Conservation (phyloP, 2,888 invertebrate genomes). For the Rhamphomyia laevipes region DNA sequence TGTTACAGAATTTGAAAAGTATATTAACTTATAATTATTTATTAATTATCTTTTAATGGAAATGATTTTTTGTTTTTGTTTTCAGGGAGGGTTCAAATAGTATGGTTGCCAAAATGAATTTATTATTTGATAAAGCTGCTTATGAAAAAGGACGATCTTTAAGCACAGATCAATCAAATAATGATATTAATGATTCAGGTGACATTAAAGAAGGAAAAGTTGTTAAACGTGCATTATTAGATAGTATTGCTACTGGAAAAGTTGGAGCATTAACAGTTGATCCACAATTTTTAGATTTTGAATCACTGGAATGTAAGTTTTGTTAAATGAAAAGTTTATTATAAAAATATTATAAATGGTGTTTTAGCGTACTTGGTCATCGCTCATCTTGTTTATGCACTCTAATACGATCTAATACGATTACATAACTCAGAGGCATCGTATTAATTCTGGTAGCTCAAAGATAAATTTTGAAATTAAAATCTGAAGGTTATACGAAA, state of each 20-base stretch:
- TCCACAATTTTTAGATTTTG: slow-evolving; percentile 64
- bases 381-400: no score
- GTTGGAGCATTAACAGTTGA: slow-evolving; percentile 73
- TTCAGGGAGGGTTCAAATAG: slow-evolving; percentile 46
- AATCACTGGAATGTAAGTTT: slow-evolving; percentile 56
- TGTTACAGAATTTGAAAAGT: slow-evolving; percentile 61
- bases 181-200: slow-evolving; percentile 17
- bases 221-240: slow-evolving; percentile 49
- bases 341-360: not conserved
- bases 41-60: not conserved
- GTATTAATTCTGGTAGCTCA: no score
- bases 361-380: no score
- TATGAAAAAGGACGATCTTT: slow-evolving; percentile 47
- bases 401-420: no score
- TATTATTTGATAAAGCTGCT: slow-evolving; percentile 60
- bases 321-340: not conserved
- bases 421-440: no score
- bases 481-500: no score
- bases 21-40: slow-evolving; percentile 25
- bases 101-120: slow-evolving; percentile 62
- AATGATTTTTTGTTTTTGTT: not conserved
- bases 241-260: slow-evolving; percentile 57
- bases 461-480: no score
- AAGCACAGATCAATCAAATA: slow-evolving; percentile 15
- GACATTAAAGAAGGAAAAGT: slow-evolving; percentile 24